A percentile compares a stretch with the other conserved stretches of the same genome.
Evolutionary conservation across 2,888 invertebrate genomes (phyloP).

Genomic region (Volucella inanis): DNA sequence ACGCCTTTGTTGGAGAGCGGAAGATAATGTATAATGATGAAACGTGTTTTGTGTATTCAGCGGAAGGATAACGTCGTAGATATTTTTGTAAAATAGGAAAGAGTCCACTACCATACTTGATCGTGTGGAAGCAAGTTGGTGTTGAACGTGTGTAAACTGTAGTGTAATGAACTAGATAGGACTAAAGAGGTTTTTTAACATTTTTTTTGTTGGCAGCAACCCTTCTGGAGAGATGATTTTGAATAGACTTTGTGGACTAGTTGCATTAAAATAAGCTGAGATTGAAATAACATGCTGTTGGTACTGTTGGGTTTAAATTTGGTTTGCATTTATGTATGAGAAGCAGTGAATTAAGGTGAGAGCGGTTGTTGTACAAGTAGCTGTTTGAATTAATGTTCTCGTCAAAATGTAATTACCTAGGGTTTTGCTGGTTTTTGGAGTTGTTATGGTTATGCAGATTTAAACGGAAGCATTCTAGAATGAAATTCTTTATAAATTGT

Average conservation of each 20-base stretch:
- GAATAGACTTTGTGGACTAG: slow-evolving; percentile 26
- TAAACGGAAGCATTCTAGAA: too few species aligned
- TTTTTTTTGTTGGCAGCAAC: not conserved
- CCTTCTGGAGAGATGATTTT: not conserved
- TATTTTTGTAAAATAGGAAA: slow-evolving; percentile 48
- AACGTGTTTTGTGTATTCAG: slow-evolving; percentile 53
- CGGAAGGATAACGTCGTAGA: slow-evolving; percentile 61
- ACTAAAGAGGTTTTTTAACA: not conserved
- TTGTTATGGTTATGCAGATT: too few species aligned
- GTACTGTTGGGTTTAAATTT: not conserved
- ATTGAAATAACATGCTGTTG: slow-evolving; percentile 20
- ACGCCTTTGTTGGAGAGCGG: not conserved
- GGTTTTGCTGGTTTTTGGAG: too few species aligned
- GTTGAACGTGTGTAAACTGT: slow-evolving; percentile 32
- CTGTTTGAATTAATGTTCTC: too few species aligned
- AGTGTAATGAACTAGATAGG: slow-evolving; percentile 58
- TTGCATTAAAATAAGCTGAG: not conserved
- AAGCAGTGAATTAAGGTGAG: too few species aligned
- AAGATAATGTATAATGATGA: slow-evolving; percentile 45
- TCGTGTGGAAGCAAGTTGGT: not conserved
- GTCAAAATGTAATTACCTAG: too few species aligned
- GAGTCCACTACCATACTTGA: slow-evolving; percentile 16
- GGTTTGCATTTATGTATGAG: not conserved
- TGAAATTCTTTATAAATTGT: too few species aligned
- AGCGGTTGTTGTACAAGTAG: too few species aligned